A percentile compares a stretch with the other conserved stretches of the same genome.
These are phyloP conservation scores for Poecilia latipinna DNA, from an alignment of 2,113 vertebrate genomes.

Conservation along the genomic window DNA sequence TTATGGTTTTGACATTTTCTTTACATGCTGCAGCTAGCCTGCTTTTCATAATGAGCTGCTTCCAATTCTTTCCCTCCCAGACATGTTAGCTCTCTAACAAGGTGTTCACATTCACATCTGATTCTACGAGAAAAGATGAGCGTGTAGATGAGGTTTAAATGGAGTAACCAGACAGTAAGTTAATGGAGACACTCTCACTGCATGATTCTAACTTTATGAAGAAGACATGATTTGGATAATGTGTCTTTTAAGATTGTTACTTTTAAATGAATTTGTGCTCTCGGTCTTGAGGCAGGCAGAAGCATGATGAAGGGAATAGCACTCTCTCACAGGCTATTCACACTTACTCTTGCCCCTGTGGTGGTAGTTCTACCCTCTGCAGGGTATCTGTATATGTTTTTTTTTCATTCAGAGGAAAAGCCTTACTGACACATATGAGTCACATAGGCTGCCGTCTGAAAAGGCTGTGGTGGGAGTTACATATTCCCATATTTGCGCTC, in stretches of 20 bases:
- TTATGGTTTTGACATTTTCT: conserved; percentile 17
- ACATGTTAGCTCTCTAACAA: conserved; percentile 67
- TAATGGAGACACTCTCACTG: conserved; percentile 44
- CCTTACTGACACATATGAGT: conserved; percentile 71
- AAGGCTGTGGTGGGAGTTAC: conserved; percentile 53
- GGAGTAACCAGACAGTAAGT: conserved; percentile 58
- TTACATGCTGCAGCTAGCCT: conserved; percentile 34
- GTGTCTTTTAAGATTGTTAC: conserved; percentile 46
- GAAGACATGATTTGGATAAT: conserved; percentile 58
- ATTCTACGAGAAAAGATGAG: conserved; percentile 59
- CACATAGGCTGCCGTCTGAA: conserved; percentile 60
- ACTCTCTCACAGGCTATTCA: conserved; percentile 53
- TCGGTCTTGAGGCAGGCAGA: conserved; percentile 44
- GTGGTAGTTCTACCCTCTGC: conserved; percentile 45
- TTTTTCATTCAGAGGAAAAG: conserved; percentile 70
- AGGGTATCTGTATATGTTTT: conserved; percentile 65
- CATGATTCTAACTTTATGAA: conserved; percentile 46
- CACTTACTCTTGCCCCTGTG: conserved; percentile 46
- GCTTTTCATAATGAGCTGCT: conserved; percentile 64
- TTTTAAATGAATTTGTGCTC: conserved; percentile 37
- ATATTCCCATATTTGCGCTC: conserved; percentile 52
- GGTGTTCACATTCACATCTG: conserved; percentile 63
- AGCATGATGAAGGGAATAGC: conserved; percentile 58
- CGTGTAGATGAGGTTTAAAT: conserved; percentile 43
- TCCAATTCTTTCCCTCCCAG: conserved; percentile 41